These are phyloP conservation scores for Isichthys henryi DNA, from an alignment of 2,113 vertebrate genomes.

Conservation along the genomic window DNA sequence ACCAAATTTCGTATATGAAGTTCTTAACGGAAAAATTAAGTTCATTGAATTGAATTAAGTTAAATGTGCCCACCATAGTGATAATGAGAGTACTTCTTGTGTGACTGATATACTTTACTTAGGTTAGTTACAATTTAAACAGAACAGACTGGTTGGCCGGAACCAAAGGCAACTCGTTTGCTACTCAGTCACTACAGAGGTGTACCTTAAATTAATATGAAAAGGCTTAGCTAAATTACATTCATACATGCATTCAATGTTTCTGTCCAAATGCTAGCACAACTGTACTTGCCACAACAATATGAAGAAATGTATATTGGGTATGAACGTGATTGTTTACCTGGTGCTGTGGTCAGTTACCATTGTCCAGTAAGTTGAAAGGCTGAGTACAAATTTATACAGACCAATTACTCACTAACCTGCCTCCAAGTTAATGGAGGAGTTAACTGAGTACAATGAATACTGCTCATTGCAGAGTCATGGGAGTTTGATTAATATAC, in stretches of 20 bases:
- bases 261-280: not conserved
- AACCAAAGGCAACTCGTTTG: not conserved
- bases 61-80: too few relatives aligned
- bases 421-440: not conserved
- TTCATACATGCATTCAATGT: not conserved
- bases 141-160: not conserved
- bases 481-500: not conserved
- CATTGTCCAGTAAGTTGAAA: not conserved
- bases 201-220: not conserved
- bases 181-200: not conserved
- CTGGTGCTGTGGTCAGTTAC: not conserved
- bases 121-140: not conserved
- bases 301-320: not conserved
- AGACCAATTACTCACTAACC: not conserved
- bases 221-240: not conserved
- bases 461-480: not conserved
- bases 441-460: not conserved
- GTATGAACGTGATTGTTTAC: not conserved
- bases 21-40: too few relatives aligned
- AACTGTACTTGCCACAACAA: not conserved
- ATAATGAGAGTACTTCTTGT: not conserved
- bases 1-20: too few relatives aligned
- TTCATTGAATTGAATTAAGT: too few relatives aligned
- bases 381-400: not conserved
- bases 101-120: not conserved